A percentile compares a stretch with the other conserved stretches of the same genome.
phyloP scores from a whole-genome alignment of 2,888 invertebrate species.

The Cataglyphis rosenhaueri region DNA sequence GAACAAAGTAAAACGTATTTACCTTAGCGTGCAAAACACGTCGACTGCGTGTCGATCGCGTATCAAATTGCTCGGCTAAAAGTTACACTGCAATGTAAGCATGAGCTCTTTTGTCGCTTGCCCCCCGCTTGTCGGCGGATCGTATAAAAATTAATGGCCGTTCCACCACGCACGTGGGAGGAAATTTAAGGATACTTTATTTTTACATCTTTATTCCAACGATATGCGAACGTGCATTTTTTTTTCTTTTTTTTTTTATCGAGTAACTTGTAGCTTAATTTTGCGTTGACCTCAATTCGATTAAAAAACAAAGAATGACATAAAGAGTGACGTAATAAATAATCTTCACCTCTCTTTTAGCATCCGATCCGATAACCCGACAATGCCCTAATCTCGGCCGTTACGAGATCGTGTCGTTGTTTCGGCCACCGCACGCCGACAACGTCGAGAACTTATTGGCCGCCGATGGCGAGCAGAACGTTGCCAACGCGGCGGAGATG shows the following conservation, averaged over 20 bases:
- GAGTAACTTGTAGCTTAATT: not conserved
- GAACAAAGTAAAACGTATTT: constrained; percentile 27
- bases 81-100: constrained; percentile 49
- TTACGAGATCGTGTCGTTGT: constrained; percentile 81
- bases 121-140: not conserved
- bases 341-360: constrained; percentile 57
- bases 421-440: constrained; percentile 69
- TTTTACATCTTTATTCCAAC: not conserved
- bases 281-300: not conserved
- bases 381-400: constrained; percentile 82
- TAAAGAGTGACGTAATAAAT: not conserved
- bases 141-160: constrained; percentile 31
- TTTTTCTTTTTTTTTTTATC: not conserved
- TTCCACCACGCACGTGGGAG: not conserved
- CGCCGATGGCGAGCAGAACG: constrained; percentile 61
- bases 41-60: constrained; percentile 48
- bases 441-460: constrained; percentile 65
- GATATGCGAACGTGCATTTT: not conserved
- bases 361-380: constrained; percentile 81
- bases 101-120: constrained; percentile 24
- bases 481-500: constrained; percentile 78
- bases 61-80: constrained; percentile 55
- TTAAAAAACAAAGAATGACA: not conserved
- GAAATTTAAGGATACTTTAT: not conserved
- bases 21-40: constrained; percentile 25